Percentiles rank a stretch among this genome's conserved stretches.
These are phyloP conservation scores for Pleuronectes platessa DNA, from an alignment of 2,113 vertebrate genomes.

Conservation along the genomic window DNA sequence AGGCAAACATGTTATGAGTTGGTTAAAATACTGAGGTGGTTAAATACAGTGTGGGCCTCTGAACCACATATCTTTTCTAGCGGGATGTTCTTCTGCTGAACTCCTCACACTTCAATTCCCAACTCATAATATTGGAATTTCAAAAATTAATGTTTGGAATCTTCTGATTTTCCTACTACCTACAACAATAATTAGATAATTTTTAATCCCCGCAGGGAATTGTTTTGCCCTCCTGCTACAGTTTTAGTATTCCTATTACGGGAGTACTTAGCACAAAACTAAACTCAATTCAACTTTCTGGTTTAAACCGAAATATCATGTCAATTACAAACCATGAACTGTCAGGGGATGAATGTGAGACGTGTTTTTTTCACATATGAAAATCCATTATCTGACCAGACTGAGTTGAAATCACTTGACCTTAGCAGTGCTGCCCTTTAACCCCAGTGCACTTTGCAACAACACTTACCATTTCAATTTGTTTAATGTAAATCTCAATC, in stretches of 20 bases:
- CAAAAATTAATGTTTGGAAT: no score
- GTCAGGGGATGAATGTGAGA: neutral
- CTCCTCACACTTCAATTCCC: neutral
- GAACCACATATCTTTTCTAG: neutral
- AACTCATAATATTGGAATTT: no score
- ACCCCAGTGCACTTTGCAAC: constrained; percentile 13
- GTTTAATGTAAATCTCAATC: neutral
- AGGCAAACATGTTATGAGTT: neutral
- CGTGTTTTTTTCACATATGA: no score
- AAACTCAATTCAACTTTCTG: no score
- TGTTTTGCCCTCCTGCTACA: neutral
- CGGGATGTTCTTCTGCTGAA: neutral
- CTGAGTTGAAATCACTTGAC: constrained; percentile 13
- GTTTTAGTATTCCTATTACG: neutral
- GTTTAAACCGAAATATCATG: no score
- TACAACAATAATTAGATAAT: neutral
- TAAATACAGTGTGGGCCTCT: neutral
- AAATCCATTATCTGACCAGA: constrained; percentile 10
- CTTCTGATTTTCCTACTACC: no score
- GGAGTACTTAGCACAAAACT: no score
- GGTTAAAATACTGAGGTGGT: neutral
- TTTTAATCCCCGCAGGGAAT: neutral
- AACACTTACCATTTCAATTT: constrained; percentile 6
- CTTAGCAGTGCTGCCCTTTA: constrained; percentile 34
- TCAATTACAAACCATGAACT: neutral